These are phyloP conservation scores for Lampris megalopsis DNA, from an alignment of 2,113 vertebrate genomes.

Conservation along the genomic window DNA sequence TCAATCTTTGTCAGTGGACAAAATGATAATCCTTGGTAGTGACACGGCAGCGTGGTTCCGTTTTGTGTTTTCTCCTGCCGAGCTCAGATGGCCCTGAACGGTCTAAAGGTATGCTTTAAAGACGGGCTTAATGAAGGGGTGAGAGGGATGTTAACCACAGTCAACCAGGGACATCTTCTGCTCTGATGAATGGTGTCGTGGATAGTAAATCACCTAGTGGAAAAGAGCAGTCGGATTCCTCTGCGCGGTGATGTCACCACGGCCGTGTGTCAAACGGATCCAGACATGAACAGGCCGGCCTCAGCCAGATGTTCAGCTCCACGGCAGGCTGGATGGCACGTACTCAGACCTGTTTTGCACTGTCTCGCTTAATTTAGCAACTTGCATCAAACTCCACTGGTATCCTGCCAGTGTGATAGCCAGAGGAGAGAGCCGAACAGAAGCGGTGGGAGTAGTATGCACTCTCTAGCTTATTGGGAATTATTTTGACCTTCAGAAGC, in stretches of 20 bases:
- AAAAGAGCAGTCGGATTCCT: constrained; percentile 77
- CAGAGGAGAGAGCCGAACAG: neutral
- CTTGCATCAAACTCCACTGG: neutral
- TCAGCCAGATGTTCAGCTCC: constrained; percentile 80
- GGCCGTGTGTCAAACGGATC: constrained; percentile 79
- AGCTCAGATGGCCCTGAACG: neutral
- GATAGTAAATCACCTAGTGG: constrained; percentile 75
- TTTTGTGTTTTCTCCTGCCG: constrained; percentile 33
- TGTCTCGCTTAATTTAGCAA: constrained; percentile 1
- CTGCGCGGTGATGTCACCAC: constrained; percentile 78
- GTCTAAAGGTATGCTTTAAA: constrained; percentile 51
- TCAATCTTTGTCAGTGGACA: constrained; percentile 8
- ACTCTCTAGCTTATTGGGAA: neutral
- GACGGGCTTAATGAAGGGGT: constrained; percentile 66
- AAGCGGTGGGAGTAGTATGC: constrained; percentile 26
- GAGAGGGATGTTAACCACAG: constrained; percentile 61
- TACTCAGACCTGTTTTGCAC: constrained; percentile 3
- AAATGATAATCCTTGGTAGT: constrained; percentile 35
- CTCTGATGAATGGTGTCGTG: constrained; percentile 70
- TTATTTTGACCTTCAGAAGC: constrained; percentile 11
- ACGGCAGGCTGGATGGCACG: constrained; percentile 37
- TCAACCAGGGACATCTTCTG: constrained; percentile 40
- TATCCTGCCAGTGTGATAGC: neutral
- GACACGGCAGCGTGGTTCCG: constrained; percentile 27
- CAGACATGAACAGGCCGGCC: constrained; percentile 79